Percentiles rank a stretch among this genome's conserved stretches.
Evolutionary conservation across 1,140 invertebrate species (phyloP).

Genomic region (Drosophila sp.): DNA sequence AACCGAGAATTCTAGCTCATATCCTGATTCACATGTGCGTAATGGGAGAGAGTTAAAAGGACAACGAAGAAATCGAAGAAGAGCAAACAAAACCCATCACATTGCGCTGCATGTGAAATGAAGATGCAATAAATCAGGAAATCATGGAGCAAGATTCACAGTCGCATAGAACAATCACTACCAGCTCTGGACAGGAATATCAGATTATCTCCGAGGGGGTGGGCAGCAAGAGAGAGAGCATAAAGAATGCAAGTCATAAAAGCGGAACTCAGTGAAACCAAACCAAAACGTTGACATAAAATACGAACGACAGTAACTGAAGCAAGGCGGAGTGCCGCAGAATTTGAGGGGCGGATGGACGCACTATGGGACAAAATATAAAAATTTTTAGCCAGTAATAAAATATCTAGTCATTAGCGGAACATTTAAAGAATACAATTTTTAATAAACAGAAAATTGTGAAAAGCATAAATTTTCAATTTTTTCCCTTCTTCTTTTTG

Average conservation of each 20-base stretch:
- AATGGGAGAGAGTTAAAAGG: neutral
- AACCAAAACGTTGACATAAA: slow-evolving; percentile 32
- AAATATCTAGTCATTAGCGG: neutral
- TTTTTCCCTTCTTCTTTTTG: no score
- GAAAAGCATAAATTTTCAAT: no score
- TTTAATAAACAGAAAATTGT: no score
- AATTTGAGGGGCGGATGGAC: slow-evolving; percentile 6
- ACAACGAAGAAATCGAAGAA: neutral
- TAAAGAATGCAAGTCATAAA: slow-evolving; percentile 40
- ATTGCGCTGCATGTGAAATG: slow-evolving; percentile 29
- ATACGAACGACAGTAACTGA: slow-evolving; percentile 34
- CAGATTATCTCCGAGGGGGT: slow-evolving; percentile 20
- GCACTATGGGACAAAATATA: neutral
- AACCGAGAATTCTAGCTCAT: neutral
- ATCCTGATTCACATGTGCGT: slow-evolving; percentile 7
- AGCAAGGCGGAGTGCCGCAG: neutral
- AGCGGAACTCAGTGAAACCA: slow-evolving; percentile 35
- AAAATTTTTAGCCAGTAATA: neutral
- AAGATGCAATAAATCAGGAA: slow-evolving; percentile 42
- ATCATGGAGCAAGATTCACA: slow-evolving; percentile 45
- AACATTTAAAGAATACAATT: no score
- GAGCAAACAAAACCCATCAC: slow-evolving; percentile 6
- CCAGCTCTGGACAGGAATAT: slow-evolving; percentile 23
- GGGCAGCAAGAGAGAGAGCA: neutral
- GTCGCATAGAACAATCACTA: slow-evolving; percentile 29